Percentiles rank a stretch among this genome's conserved stretches.
Evolutionary conservation across 2,797 vertebrate genomes (phyloP).

Genomic region (Sebastes hopkinsi): DNA sequence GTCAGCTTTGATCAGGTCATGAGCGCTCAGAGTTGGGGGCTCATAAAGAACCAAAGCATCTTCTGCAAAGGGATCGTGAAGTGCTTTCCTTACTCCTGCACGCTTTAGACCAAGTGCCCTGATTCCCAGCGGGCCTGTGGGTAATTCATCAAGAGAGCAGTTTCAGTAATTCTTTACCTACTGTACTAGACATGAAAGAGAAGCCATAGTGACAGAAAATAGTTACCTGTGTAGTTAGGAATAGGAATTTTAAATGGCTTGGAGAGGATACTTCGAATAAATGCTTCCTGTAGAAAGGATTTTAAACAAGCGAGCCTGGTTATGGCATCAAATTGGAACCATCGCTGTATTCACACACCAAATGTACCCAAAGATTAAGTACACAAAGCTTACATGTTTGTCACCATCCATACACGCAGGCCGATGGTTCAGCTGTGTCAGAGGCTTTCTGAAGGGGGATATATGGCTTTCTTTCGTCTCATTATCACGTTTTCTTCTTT

Average conservation of each 20-base stretch:
- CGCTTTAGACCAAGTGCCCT: constrained; percentile 91
- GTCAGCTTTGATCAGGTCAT: constrained; percentile 94
- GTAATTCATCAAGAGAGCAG: neutral
- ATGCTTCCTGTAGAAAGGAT: constrained; percentile 88
- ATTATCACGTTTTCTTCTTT: constrained; percentile 76
- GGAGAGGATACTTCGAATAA: constrained; percentile 95
- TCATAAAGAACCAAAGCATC: constrained; percentile 93
- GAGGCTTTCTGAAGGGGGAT: constrained; percentile 88
- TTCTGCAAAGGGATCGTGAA: constrained; percentile 95
- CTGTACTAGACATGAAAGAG: neutral
- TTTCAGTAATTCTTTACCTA: neutral
- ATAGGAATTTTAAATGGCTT: constrained; percentile 97
- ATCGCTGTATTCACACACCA: neutral
- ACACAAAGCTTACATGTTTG: constrained; percentile 86
- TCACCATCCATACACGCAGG: constrained; percentile 84
- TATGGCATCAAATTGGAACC: neutral
- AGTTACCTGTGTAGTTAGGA: constrained; percentile 93
- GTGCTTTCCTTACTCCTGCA: constrained; percentile 87
- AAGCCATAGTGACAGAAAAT: neutral
- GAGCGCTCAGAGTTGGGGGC: constrained; percentile 86
- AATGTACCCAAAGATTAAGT: neutral
- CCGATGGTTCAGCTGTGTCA: constrained; percentile 83
- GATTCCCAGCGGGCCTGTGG: constrained; percentile 88
- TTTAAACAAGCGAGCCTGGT: neutral
- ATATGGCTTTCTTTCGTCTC: constrained; percentile 75